Evolutionary conservation across 2,888 invertebrate genomes (phyloP).

Genomic region (Pimpla rufipes): DNA sequence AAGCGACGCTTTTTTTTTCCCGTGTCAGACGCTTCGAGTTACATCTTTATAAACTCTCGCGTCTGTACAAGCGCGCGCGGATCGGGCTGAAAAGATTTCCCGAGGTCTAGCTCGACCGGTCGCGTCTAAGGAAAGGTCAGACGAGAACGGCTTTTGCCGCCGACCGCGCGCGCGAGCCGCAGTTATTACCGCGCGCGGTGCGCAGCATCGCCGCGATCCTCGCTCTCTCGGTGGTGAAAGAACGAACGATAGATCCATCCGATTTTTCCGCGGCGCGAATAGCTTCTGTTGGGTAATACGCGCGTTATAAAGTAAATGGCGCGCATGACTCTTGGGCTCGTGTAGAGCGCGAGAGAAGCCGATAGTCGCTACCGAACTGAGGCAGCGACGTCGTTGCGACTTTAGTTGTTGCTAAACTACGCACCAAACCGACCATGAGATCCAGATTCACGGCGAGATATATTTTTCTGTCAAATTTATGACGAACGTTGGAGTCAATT

Average conservation of each 20-base stretch:
- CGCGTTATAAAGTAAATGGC: slow-evolving; percentile 54
- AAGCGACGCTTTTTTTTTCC: slow-evolving; percentile 2
- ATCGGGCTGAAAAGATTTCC: slow-evolving; percentile 46
- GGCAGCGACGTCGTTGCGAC: slow-evolving; percentile 9
- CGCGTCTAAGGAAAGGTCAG: slow-evolving; percentile 62
- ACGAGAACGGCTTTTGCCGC: slow-evolving; percentile 67
- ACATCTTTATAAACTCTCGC: slow-evolving; percentile 14
- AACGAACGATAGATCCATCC: slow-evolving; percentile 48
- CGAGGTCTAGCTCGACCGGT: slow-evolving; percentile 56
- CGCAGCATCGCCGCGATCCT: slow-evolving; percentile 18
- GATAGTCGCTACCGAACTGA: slow-evolving; percentile 1
- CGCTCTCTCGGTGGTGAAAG: neutral
- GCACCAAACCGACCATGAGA: neutral
- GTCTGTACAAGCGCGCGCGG: neutral
- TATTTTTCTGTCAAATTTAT: slow-evolving; percentile 30
- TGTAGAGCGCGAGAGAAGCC: neutral
- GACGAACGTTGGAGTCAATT: slow-evolving; percentile 33
- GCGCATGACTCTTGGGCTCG: slow-evolving; percentile 5
- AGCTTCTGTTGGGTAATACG: slow-evolving; percentile 62
- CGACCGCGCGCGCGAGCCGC: slow-evolving; percentile 44
- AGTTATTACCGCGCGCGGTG: too few relatives aligned
- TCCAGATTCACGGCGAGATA: slow-evolving; percentile 15
- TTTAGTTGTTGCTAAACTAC: slow-evolving; percentile 7
- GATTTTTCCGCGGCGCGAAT: slow-evolving; percentile 36
- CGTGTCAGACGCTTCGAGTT: slow-evolving; percentile 23